Base-by-base conservation (phyloP, 2,888 invertebrate genomes). In the Salticus scenicus region DNA sequence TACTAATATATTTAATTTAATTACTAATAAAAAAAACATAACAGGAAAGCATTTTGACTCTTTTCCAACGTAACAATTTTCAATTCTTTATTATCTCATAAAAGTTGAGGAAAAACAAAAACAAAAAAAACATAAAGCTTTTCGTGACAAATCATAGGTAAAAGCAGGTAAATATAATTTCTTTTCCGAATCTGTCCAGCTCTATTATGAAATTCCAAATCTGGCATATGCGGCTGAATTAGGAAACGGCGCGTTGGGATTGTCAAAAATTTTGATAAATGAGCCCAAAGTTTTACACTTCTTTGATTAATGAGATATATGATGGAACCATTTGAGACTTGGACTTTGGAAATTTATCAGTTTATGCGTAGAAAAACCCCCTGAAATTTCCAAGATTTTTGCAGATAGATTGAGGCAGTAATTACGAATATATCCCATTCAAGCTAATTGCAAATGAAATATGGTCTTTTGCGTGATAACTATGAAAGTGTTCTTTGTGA, bases 201-300 rank as follows among this genome's bases (percentile, higher is more conserved):
- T 64, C 33, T 51, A 30, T 30, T n/a, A 30, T 20, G n/a, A 47
- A 64, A 71, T 64, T 42, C 24, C 42, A 64, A 31, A 31, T 73
- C 63, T 51, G 41, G 73, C 73, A 66, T 73, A 37, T 10, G 79
- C 30, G 8, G 64, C 67, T 51, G 57, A 74, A 81, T 81, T 81
- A 73, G 27, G 73, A 57, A 57, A 57, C 12, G 24, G 24, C 24
- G 66, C 41, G 33, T 42, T 66, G 42, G 47, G 28, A 42, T 51
- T 66, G 82, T 82, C 77, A 77, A 37, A 77, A 64, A 51, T 27
- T 37, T 66, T 84, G 83, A 84, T 84, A 77, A 77, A 84, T 84
- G 83, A 73, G 73, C 30, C n/a, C 57, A 57, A 84, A 84, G 67
- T 74, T 80, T 66, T 20, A 31, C 63, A 17, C 28, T 73, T 72